Conservation (phyloP, 2,113 vertebrate species). For the Embiotoca jacksoni region DNA sequence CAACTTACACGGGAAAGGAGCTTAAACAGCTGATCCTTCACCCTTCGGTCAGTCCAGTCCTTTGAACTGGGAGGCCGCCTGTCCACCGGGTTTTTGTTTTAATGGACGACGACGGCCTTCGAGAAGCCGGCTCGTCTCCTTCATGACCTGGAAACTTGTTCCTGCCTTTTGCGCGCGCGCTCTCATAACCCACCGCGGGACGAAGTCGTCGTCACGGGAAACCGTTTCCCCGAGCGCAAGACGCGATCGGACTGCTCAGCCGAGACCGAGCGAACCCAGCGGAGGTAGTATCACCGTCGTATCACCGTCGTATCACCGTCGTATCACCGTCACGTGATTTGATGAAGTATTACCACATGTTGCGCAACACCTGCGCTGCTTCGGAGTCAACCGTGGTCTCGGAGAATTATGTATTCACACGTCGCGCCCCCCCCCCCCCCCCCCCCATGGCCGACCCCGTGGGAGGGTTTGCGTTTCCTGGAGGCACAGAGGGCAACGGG, state of each 20-base stretch:
- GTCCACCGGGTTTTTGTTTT: slow-evolving; percentile 20
- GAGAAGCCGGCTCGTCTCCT: slow-evolving; percentile 7
- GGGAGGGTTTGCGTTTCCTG: slow-evolving; percentile 71
- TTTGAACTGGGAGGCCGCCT: slow-evolving; percentile 9
- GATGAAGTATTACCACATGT: neutral
- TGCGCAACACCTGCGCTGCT: neutral
- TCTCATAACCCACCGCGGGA: slow-evolving; percentile 49
- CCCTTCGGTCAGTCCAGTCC: neutral
- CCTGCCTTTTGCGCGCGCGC: slow-evolving; percentile 49
- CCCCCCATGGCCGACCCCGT: slow-evolving; percentile 28
- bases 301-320: neutral
- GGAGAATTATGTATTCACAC: slow-evolving; percentile 34
- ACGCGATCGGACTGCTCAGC: neutral
- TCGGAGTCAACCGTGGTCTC: neutral
- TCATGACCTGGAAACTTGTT: slow-evolving; percentile 45
- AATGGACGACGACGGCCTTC: slow-evolving; percentile 29
- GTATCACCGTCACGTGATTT: neutral
- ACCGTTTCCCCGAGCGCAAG: slow-evolving; percentile 1
- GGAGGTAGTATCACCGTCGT: too few species aligned
- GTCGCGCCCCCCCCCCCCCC: slow-evolving; percentile 28
- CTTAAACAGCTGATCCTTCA: neutral
- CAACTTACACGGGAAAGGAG: too few species aligned
- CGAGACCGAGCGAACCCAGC: neutral
- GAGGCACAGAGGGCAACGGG: slow-evolving; percentile 51
- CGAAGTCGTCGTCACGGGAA: slow-evolving; percentile 40